Evolutionary conservation across 2,113 vertebrate genomes (phyloP).

Genomic region (Ia io): DNA sequence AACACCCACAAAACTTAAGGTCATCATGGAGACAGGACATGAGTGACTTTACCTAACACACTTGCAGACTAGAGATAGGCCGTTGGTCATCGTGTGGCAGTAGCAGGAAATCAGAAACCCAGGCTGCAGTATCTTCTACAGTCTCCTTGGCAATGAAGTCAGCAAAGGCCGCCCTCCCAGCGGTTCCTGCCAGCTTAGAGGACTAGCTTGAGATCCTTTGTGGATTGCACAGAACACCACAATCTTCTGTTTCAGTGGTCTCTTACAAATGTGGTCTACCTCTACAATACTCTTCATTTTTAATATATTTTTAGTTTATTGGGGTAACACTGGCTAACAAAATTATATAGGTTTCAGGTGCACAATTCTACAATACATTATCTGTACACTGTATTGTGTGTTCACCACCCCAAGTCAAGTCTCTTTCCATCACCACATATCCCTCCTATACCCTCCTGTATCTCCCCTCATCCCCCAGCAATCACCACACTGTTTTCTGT

Average conservation of each 20-base stretch:
- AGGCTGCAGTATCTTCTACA: conserved; percentile 46
- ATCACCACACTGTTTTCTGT: neutral
- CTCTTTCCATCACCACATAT: neutral
- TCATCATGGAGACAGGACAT: neutral
- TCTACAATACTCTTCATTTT: neutral
- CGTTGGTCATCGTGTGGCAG: neutral
- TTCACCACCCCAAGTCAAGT: neutral
- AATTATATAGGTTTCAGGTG: neutral
- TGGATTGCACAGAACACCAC: neutral
- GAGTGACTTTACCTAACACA: conserved; percentile 10
- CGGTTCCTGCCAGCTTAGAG: neutral
- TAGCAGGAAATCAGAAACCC: conserved; percentile 43
- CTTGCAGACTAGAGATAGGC: neutral
- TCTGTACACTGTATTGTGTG: neutral
- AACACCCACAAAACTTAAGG: neutral
- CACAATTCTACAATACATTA: neutral
- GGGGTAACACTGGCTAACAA: neutral
- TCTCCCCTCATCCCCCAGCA: neutral
- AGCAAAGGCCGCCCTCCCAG: conserved; percentile 26
- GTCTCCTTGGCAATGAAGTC: conserved; percentile 47
- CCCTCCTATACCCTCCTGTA: neutral
- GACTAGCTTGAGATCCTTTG: conserved; percentile 6
- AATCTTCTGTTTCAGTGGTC: conserved; percentile 17
- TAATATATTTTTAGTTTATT: neutral
- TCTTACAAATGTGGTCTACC: neutral